Base-by-base conservation (phyloP, 2,797 vertebrate genomes). In the Tarsius wallacei region DNA sequence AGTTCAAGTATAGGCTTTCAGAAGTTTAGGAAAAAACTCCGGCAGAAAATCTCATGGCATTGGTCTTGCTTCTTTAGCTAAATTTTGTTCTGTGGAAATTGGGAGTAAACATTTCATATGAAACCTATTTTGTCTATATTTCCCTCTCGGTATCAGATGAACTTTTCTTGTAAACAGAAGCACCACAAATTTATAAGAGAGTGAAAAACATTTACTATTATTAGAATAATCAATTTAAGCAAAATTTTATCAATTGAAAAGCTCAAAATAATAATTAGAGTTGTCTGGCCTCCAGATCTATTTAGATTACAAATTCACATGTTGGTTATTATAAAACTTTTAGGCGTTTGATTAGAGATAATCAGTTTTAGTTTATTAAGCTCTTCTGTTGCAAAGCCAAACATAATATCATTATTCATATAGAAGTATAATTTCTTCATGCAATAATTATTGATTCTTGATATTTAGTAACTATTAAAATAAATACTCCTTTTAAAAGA, bases 341-440 rank as follows among this genome's bases (percentile, higher is more conserved):
- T 51, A 85, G 21, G 88, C 42, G 93, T 96, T 97, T 97, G 74
- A 96, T 94, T 82, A 93, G 51, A 90, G 31, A 88, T 94, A 94
- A 96, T 95, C 93, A 96, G 28, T 24, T 95, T 95, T 95, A 80
- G 49, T 70, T 80, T 89, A 63, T 93, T 88, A 92, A 51, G 8
- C 55, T 85, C 55, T 84, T 66, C 51, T 16, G 94, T 89, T 12
- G 87, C 17, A 68, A 93, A 97, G 42, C 55, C 86, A 74, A 91
- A 70, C 24, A 42, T 85, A 92, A 95, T 96, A 96, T 96, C 64
- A 96, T 95, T 95, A 22, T 96, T 97, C 70, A 71, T 51, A 63
- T 9, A 64, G 22, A 90, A 97, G 11, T 84, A 84, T 70, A 71
- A 13, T 51, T 96, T 94, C 74, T 94, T 84, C 17, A 88, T 49